Base-by-base conservation (phyloP, 2,797 vertebrate species). In the Mastacembelus armatus region DNA sequence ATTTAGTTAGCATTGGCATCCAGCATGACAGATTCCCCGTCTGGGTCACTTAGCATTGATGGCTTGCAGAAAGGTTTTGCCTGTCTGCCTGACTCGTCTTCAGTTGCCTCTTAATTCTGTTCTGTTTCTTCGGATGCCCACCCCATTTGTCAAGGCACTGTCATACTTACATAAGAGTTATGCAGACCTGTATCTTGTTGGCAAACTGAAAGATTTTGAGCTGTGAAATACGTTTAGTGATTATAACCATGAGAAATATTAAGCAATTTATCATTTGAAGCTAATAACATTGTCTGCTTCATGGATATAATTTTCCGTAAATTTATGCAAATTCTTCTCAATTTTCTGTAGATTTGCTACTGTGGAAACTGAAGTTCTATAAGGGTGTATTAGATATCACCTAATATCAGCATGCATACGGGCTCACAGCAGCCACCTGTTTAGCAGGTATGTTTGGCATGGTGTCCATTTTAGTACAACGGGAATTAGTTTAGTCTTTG, bases 101-200 rank as follows among this genome's bases (percentile, higher is more conserved):
- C 81, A 78, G 58, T 72, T 64, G 60, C 79, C 76, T 82, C 80
- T 87, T 90, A 65, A 83, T 91, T 91, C 88, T 92, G 87, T 90
- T 91, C 91, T 88, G 88, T 87, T 91, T 89, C 89, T 85, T 80
- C 81, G 75, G 63, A 87, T 76, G 67, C 70, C 77, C 83, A 5
- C 55, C 61, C 78, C 66, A 47, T 77, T 65, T 83, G 74, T 85
- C 82, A 78, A 72, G 45, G 60, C 56, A 1, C 63, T 73, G 79
- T 45, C 66, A 61, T 76, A 58, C 81, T 89, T 88, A 86, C 78
- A 59, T 81, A 84, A 85, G 69, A 61, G 60, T 83, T 83, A 88
- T 69, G 71, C 78, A 87, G 81, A 85, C 45, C 50, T 60, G 62
- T 51, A 52, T 61, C 71, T 59, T 29, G 33, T 65, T 58, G 27